Percentiles rank a stretch among this genome's conserved stretches.
phyloP scores from a whole-genome alignment of 37 sponge, comb jelly and placozoan genomes.

The Halichondria panicea region DNA sequence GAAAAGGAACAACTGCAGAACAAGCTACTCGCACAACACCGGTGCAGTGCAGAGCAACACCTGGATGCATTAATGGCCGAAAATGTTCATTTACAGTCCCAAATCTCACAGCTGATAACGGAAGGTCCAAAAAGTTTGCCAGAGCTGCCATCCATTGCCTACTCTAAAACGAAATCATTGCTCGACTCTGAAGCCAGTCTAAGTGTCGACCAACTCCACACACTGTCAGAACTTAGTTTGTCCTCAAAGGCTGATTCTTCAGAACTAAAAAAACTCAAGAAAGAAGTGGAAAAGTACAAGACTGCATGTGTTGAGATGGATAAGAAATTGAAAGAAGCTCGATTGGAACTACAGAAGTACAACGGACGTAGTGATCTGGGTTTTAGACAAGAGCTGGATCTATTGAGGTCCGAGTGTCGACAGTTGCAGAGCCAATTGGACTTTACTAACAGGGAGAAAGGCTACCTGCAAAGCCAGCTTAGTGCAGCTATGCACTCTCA shows the following conservation, averaged over 20 bases:
- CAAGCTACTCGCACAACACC: slow-evolving; percentile 19
- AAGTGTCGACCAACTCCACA: no score
- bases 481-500: not conserved
- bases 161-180: no score
- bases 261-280: slow-evolving; percentile 39
- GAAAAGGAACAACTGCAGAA: slow-evolving; percentile 7
- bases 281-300: slow-evolving; percentile 47
- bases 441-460: not conserved
- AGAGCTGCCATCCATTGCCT: no score
- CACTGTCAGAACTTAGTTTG: no score
- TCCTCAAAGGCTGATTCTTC: not conserved
- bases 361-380: slow-evolving; percentile 1
- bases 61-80: no score
- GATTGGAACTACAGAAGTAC: slow-evolving; percentile 35
- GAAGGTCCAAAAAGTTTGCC: not conserved
- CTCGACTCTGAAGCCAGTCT: no score
- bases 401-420: slow-evolving; percentile 14
- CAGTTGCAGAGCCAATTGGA: slow-evolving; percentile 27
- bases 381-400: slow-evolving; percentile 18
- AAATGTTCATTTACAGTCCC: not conserved
- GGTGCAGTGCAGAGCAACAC: no score
- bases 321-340: slow-evolving; percentile 32
- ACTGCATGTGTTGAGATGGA: slow-evolving; percentile 38
- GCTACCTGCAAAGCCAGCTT: not conserved
- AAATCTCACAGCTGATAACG: not conserved